Evolutionary conservation across 2,888 invertebrate species (phyloP), one percentile per base, ranked within the genome.

Genomic region (Euclidia mi): DNA sequence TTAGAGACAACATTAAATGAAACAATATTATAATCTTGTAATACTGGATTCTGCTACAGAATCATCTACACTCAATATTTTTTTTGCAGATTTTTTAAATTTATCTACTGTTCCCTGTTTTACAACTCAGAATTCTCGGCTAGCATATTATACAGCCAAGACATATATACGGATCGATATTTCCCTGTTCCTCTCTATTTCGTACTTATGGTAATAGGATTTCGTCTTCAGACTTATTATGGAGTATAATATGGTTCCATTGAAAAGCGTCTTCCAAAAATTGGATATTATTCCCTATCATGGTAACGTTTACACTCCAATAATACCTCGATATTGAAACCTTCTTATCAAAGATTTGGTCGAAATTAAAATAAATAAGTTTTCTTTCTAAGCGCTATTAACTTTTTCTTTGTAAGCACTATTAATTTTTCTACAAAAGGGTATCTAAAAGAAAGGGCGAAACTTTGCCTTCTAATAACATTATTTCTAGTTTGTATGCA

Each of bases 341-440:
- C 1, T 6, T n/a, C 47, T 44, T 17, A 41, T 49, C 31, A 14
- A 34, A 38, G 6, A 44, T 34, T 52, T 43, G 18, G 28, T 14
- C 9, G 17, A 48, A 53, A 52, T 50, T 38, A 43, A 32, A 44
- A 67, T 41, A 29, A 35, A 46, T 3, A n/a, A 11, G 11, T 41
- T 49, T 7, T 41, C 38, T 50, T 44, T 49, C 18, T 31, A 2
- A 29, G 25, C 6, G 46, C n/a, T 37, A 41, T 35, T 46, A n/a
- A n/a, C n/a, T n/a, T n/a, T n/a, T n/a, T n/a, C n/a, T n/a, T n/a
- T n/a, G n/a, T n/a, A n/a, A n/a, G n/a, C n/a, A n/a, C n/a, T n/a
- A n/a, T n/a, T n/a, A 35, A 15, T 28, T 35, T 65, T 3, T 3
- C 31, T 45, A 69, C 47, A 25, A 43, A 52, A 55, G 45, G 14